These are phyloP conservation scores for Magallana angulata DNA, from an alignment of 1,140 invertebrate genomes.

Conservation along the genomic window DNA sequence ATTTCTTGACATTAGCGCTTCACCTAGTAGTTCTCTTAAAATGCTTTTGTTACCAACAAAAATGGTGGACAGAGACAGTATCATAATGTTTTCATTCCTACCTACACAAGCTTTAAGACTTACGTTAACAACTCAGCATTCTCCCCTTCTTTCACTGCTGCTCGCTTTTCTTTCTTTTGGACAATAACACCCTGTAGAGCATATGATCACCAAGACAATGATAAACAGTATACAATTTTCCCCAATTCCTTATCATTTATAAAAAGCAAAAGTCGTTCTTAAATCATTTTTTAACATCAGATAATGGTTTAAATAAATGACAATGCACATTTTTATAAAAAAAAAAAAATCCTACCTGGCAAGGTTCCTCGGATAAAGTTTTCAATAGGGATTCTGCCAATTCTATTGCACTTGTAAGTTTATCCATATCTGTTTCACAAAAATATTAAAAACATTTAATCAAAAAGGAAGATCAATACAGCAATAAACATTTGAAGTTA, in stretches of 20 bases:
- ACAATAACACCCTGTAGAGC: conserved; percentile 88
- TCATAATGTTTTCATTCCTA: too few species aligned
- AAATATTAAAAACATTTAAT: background rate
- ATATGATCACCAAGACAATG: too few species aligned
- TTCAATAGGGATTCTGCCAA: conserved; percentile 82
- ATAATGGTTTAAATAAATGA: too few species aligned
- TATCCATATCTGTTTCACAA: conserved; percentile 83
- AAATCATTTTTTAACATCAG: too few species aligned
- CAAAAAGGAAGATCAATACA: background rate
- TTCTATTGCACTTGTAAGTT: conserved; percentile 85
- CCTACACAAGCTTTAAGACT: conserved; percentile 45
- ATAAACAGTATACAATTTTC: background rate
- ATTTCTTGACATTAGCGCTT: too few species aligned
- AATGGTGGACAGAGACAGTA: too few species aligned
- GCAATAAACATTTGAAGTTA: background rate
- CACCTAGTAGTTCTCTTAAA: too few species aligned
- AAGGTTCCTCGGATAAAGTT: background rate
- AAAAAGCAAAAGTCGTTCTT: too few species aligned
- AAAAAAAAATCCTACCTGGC: background rate
- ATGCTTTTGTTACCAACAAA: too few species aligned
- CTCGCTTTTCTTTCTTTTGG: conserved; percentile 90
- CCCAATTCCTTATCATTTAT: too few species aligned
- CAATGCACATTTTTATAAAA: too few species aligned
- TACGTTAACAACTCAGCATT: conserved; percentile 87
- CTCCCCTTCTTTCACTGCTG: conserved; percentile 82